Base-by-base conservation (phyloP, 2,888 invertebrate genomes). In the Chymomyza amoena region DNA sequence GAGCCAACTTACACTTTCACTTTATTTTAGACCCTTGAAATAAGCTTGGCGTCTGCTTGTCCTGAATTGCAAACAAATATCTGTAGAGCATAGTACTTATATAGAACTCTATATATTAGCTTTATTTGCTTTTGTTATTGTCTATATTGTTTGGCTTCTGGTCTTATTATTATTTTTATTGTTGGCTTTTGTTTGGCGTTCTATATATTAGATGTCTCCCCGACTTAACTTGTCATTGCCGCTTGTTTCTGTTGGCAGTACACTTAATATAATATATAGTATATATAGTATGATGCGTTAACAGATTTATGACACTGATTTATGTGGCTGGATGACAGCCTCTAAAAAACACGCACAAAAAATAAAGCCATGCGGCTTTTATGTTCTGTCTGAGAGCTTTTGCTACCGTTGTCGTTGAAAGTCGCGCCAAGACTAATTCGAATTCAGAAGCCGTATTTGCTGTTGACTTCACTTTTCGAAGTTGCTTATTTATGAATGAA, bases 291-390 rank as follows among this genome's bases (percentile, higher is more conserved):
- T n/a, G n/a, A n/a, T n/a, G n/a, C 61, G 70, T 77, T 75, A 70
- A 75, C 81, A 81, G 73, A 85, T 85, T 83, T 83, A 83, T 83
- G 86, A 85, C 81, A 78, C 76, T 76, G 81, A 82, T 82, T 82
- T 82, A 82, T 80, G 61, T 66, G 70, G 36, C 63, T 56, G n/a
- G n/a, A n/a, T 56, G 54, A 28, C 45, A 62, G 15, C 50, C 20
- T 9, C 6, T 4, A 6, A 56, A 57, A 16, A 18, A 13, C 15
- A 0, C 7, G 61, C 9, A 20, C 61, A 25, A 13, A 18, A 54
- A 54, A 2, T n/a, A 0, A 25, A 13, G 7, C 52, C 2, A n/a
- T 10, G 36, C 9, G 18, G 16, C 3, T 13, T 45, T 45, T 5
- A 3, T 20, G n/a, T 25, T 0, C 16, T 13, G 13, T 16, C n/a